Conservation (phyloP, 2,113 vertebrate species). For the Delphinapterus leucas region DNA sequence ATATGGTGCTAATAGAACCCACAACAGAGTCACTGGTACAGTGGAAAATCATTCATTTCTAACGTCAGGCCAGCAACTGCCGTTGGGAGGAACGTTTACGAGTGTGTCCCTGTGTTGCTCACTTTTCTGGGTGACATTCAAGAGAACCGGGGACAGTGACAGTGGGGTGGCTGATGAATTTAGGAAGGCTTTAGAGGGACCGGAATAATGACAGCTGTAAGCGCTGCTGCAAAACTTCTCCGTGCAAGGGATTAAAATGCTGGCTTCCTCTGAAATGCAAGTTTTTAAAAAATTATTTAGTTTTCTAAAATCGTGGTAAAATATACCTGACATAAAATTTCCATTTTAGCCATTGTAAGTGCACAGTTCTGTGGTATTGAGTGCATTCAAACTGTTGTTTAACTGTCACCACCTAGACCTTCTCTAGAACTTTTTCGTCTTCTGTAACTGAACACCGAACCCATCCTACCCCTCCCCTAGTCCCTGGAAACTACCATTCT, state of each 20-base stretch:
- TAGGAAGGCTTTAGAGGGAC: neutral
- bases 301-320: neutral
- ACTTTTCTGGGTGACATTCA: neutral
- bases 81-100: conserved; percentile 63
- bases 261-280: neutral
- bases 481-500: neutral
- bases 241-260: neutral
- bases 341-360: too few relatives aligned
- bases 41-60: conserved; percentile 79
- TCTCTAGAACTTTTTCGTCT: neutral
- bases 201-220: neutral
- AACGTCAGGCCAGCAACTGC: conserved; percentile 71
- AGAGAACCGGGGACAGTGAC: neutral
- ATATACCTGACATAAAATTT: neutral
- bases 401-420: neutral
- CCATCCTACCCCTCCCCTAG: too few relatives aligned
- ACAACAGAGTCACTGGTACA: conserved; percentile 78
- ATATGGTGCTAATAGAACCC: conserved; percentile 84
- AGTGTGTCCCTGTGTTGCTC: conserved; percentile 54
- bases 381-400: rapidly evolving
- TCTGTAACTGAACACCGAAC: neutral
- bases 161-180: neutral
- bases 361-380: too few relatives aligned
- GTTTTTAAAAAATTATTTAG: neutral
- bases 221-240: rapidly evolving